Conservation (phyloP, 2,797 vertebrate species). For the Protonibea diacanthus region DNA sequence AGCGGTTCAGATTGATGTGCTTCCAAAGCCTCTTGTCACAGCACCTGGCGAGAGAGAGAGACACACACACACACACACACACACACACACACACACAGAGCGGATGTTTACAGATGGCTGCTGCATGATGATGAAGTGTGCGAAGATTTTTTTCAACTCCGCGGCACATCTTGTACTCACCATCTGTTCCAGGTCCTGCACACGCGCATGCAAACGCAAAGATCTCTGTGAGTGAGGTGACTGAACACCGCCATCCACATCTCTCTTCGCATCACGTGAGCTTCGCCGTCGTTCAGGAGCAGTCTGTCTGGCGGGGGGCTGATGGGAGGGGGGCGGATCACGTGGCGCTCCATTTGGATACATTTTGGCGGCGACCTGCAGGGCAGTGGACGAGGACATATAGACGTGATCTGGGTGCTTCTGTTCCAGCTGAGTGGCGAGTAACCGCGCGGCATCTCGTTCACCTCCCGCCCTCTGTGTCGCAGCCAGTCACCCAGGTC, state of each 20-base stretch:
- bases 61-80: conserved; percentile 25
- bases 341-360: conserved; percentile 96
- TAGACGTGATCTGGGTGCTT: conserved; percentile 82
- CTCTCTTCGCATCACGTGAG: conserved; percentile 93
- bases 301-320: conserved; percentile 95
- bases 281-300: conserved; percentile 88
- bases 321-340: conserved; percentile 96
- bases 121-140: not conserved
- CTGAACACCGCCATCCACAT: conserved; percentile 96
- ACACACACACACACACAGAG: conserved; percentile 50
- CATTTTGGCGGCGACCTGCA: conserved; percentile 93
- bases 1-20: conserved; percentile 94
- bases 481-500: conserved; percentile 89
- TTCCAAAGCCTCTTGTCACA: conserved; percentile 98
- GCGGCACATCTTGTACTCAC: conserved; percentile 81
- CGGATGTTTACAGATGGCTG: not conserved
- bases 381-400: conserved; percentile 88
- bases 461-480: conserved; percentile 86
- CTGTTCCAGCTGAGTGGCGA: conserved; percentile 80
- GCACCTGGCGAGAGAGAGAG: conserved; percentile 84
- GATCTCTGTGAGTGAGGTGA: conserved; percentile 93
- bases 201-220: conserved; percentile 97
- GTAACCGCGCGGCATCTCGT: conserved; percentile 85
- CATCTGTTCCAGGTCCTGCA: conserved; percentile 99
- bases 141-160: conserved; percentile 12